Percentiles rank a stretch among this genome's conserved stretches.
These are phyloP conservation scores for Drosophila multiciliata DNA, from an alignment of 2,888 invertebrate genomes.

Conservation along the genomic window DNA sequence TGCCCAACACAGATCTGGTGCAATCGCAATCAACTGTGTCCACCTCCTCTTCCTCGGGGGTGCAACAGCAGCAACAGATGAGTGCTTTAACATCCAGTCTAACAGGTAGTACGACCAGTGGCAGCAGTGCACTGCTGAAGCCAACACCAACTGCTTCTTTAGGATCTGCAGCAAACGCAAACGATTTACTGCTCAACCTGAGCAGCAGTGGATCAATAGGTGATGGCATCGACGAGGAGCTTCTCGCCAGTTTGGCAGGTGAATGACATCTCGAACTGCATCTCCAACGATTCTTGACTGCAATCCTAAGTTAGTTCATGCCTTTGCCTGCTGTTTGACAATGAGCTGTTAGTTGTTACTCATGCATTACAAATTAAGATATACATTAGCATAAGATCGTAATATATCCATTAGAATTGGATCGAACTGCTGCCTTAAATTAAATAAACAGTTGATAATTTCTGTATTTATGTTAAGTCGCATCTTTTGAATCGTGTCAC, in stretches of 20 bases:
- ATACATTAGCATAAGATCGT: neutral
- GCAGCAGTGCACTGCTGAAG: slow-evolving; percentile 18
- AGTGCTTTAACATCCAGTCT: slow-evolving; percentile 18
- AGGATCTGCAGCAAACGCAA: neutral
- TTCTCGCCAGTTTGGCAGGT: slow-evolving; percentile 72
- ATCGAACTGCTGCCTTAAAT: neutral
- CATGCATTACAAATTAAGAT: neutral
- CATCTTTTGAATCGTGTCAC: neutral
- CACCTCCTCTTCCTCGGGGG: slow-evolving; percentile 29
- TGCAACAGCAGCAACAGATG: slow-evolving; percentile 17
- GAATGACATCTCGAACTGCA: slow-evolving; percentile 62
- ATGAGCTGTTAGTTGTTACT: slow-evolving; percentile 16
- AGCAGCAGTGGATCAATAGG: slow-evolving; percentile 26
- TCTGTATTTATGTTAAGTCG: neutral
- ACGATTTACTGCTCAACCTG: slow-evolving; percentile 49
- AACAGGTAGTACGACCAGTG: slow-evolving; percentile 19
- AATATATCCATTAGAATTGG: neutral
- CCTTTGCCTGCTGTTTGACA: slow-evolving; percentile 1
- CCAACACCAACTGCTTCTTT: slow-evolving; percentile 4
- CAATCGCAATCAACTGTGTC: slow-evolving; percentile 3
- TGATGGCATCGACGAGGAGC: slow-evolving; percentile 71
- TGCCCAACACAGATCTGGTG: slow-evolving; percentile 36
- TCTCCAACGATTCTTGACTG: slow-evolving; percentile 4
- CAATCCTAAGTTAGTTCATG: slow-evolving; percentile 27
- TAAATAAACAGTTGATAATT: neutral